Evolutionary conservation across 2,113 vertebrate genomes (phyloP).

Genomic region (Thalassoma bifasciatum): DNA sequence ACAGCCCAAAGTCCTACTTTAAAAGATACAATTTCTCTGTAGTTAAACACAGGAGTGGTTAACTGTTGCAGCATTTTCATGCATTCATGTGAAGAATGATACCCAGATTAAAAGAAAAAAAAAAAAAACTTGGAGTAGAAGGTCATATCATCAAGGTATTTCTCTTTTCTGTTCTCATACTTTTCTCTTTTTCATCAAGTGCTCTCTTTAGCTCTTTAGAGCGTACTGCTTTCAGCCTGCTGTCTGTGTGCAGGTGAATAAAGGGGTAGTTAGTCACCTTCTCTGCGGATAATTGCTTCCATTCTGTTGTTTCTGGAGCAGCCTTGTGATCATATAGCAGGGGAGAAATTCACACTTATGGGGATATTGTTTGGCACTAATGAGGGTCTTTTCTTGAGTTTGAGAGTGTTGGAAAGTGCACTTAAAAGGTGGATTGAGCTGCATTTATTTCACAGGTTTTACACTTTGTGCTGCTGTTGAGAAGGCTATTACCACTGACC

Average conservation of each 20-base stretch:
- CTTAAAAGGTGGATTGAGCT: constrained; percentile 43
- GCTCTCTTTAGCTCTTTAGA: constrained; percentile 45
- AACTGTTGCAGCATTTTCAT: background rate
- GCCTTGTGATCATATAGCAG: constrained; percentile 60
- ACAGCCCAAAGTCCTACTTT: no score
- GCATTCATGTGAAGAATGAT: background rate
- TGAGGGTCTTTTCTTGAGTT: constrained; percentile 58
- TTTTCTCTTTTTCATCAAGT: constrained; percentile 36
- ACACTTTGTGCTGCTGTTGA: constrained; percentile 20
- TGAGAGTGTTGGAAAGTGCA: constrained; percentile 43
- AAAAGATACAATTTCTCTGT: background rate
- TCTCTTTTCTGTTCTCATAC: background rate
- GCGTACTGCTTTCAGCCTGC: constrained; percentile 49
- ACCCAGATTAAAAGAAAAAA: background rate
- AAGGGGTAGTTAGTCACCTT: constrained; percentile 66
- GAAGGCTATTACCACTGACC: constrained; percentile 35
- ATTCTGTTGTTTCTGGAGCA: constrained; percentile 59
- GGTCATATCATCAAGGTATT: constrained; percentile 6
- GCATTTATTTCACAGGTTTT: constrained; percentile 42
- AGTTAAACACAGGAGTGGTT: background rate
- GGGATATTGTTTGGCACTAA: constrained; percentile 71
- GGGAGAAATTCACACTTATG: constrained; percentile 55
- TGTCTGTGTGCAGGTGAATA: constrained; percentile 52
- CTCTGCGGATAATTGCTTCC: constrained; percentile 71
- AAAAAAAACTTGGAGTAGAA: background rate